Base-by-base conservation (phyloP, 2,797 vertebrate genomes). In the Phyllotis vaccarum region DNA sequence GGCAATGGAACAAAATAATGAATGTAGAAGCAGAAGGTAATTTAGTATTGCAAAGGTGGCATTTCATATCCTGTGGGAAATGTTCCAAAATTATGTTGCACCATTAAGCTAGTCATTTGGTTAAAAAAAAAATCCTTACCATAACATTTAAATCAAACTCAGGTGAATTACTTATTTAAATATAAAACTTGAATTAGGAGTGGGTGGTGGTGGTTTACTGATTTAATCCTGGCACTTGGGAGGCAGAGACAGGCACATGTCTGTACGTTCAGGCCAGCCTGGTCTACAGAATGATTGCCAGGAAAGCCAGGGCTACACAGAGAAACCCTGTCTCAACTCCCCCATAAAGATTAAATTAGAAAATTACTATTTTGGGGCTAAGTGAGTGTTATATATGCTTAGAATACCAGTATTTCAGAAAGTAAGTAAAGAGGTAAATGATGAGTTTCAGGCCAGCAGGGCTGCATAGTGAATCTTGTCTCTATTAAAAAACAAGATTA, bases 161-260 rank as follows among this genome's bases (percentile, higher is more conserved):
- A 85, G 34, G 24, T 95, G 66, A 92, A 34, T 86, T 86, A 96
- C 78, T 29, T 95, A 96, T 76, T 95, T 94, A 75, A 81, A 52
- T 86, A 54, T 91, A 80, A 89, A 93, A 86, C 37, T 2, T 70
- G 8, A 93, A 94, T 70, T 70, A 40, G 70, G n/a, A 37, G 21
- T 10, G 10, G 70, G 37, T 22, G 9, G 70, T 72, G 37, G 37
- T 72, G 70, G 70, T 24, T 72, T 72, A 40, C 21, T 72, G 8
- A 40, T 52, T 49, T 78, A 52, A 78, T 78, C 16, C 75, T 14
- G 19, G 8, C 29, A 78, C 46, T 52, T 34, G 17, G 29, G 12
- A 31, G 75, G 10, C 8, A 22, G 21, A 80, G 49, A 37, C 70
- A 80, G 34, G 78, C 4, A 52, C 31, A n/a, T 22, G 21, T 40